Evolutionary conservation across 2,797 vertebrate species (phyloP).

Genomic region (Argentina silus): DNA sequence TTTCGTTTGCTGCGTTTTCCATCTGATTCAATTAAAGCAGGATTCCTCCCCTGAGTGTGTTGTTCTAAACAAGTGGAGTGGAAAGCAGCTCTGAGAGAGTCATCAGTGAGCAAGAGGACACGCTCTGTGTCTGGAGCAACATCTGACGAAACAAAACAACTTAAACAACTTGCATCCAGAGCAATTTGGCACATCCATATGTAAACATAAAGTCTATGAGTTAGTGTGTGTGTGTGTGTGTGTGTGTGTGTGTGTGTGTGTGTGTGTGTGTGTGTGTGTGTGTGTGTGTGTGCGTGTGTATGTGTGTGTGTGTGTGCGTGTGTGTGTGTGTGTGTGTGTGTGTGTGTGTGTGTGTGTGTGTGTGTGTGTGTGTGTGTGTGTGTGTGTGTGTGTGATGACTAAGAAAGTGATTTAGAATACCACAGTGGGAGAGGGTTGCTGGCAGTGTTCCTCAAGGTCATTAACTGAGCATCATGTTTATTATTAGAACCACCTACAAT

Average conservation of each 20-base stretch:
- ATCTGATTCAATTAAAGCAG: neutral
- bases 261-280: neutral
- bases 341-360: neutral
- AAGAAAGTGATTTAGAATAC: neutral
- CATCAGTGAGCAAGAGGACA: neutral
- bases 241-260: neutral
- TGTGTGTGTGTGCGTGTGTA: neutral
- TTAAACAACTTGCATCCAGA: neutral
- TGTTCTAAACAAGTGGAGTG: neutral
- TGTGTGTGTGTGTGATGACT: neutral
- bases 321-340: conserved; percentile 1
- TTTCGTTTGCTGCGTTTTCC: neutral
- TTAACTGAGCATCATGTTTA: too few species aligned
- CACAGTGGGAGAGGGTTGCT: neutral
- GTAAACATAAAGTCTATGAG: neutral
- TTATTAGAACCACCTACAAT: too few species aligned
- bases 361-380: neutral
- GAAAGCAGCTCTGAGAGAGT: neutral
- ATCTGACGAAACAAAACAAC: neutral
- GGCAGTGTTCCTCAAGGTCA: neutral
- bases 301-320: conserved; percentile 2
- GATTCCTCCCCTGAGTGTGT: neutral
- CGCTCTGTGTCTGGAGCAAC: neutral
- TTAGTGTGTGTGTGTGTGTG: neutral
- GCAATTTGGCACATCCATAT: neutral